Evolutionary conservation across 2,888 invertebrate species (phyloP).

Genomic region (Macroteleia sp.): DNA sequence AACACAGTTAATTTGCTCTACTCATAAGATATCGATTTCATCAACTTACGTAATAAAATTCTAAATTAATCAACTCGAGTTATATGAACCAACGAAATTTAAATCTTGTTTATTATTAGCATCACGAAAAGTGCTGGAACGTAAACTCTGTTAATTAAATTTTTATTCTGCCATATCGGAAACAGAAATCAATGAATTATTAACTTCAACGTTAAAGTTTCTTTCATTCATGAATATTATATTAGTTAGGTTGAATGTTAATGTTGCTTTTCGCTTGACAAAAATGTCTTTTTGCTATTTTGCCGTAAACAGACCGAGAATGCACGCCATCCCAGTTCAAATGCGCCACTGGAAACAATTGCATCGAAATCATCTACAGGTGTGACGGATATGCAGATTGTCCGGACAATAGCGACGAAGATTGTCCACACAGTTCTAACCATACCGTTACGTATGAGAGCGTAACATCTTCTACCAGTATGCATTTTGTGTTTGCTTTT

Average conservation of each 20-base stretch:
- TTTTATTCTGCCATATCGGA: too few relatives aligned
- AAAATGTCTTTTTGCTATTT: slow-evolving; percentile 61
- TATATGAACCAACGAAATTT: too few relatives aligned
- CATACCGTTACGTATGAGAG: slow-evolving; percentile 74
- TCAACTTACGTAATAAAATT: too few relatives aligned
- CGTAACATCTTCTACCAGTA: slow-evolving; percentile 77
- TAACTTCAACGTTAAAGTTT: too few relatives aligned
- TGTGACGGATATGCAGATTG: slow-evolving; percentile 86
- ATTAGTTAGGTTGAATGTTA: slow-evolving; percentile 50
- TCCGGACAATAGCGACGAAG: slow-evolving; percentile 85
- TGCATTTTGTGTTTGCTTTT: slow-evolving; percentile 71
- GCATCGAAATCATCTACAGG: slow-evolving; percentile 84
- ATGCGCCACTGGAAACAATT: slow-evolving; percentile 85
- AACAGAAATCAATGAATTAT: too few relatives aligned
- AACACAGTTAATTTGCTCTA: too few relatives aligned
- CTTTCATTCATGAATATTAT: slow-evolving; percentile 3
- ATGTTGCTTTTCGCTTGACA: slow-evolving; percentile 69
- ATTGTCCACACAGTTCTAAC: slow-evolving; percentile 74
- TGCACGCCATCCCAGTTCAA: slow-evolving; percentile 85
- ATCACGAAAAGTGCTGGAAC: too few relatives aligned
- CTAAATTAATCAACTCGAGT: too few relatives aligned
- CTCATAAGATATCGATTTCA: too few relatives aligned
- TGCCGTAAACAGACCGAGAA: slow-evolving; percentile 79
- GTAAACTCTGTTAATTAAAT: too few relatives aligned
- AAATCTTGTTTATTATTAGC: too few relatives aligned